These are phyloP conservation scores for Amblyornis subalaris DNA, from an alignment of 2,113 vertebrate species.

Conservation along the genomic window DNA sequence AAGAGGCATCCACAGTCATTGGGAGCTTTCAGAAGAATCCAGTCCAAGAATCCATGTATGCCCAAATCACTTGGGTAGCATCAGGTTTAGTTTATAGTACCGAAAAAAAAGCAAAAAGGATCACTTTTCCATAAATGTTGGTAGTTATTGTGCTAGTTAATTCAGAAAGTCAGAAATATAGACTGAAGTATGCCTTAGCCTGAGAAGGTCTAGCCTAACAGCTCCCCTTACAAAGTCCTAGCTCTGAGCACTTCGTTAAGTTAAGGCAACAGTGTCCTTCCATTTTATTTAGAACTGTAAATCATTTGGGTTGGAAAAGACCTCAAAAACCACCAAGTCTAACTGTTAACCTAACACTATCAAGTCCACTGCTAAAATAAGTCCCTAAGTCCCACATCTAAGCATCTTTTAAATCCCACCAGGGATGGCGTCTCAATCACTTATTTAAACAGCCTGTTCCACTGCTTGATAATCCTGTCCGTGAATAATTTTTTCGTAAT, in stretches of 20 bases:
- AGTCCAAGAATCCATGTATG: background rate
- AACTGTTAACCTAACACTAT: background rate
- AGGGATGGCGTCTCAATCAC: background rate
- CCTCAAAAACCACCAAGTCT: background rate
- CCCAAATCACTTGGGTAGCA: background rate
- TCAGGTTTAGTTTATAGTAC: background rate
- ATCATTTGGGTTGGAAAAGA: background rate
- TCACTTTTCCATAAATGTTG: background rate
- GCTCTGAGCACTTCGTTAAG: background rate
- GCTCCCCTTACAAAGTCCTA: background rate
- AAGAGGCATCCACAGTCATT: background rate
- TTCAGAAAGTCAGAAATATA: background rate
- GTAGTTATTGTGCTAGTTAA: background rate
- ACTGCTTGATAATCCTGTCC: background rate
- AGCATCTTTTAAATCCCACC: background rate
- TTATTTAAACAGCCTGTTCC: background rate
- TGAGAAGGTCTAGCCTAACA: background rate
- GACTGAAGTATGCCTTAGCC: background rate
- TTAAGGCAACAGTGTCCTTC: background rate
- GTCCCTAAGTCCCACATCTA: background rate
- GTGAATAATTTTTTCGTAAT: background rate
- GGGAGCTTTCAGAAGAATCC: background rate
- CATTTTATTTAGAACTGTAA: background rate
- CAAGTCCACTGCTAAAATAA: background rate
- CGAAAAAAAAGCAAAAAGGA: background rate